These are phyloP conservation scores for Melinaea menophilus DNA, from an alignment of 2,888 invertebrate genomes.

Conservation along the genomic window DNA sequence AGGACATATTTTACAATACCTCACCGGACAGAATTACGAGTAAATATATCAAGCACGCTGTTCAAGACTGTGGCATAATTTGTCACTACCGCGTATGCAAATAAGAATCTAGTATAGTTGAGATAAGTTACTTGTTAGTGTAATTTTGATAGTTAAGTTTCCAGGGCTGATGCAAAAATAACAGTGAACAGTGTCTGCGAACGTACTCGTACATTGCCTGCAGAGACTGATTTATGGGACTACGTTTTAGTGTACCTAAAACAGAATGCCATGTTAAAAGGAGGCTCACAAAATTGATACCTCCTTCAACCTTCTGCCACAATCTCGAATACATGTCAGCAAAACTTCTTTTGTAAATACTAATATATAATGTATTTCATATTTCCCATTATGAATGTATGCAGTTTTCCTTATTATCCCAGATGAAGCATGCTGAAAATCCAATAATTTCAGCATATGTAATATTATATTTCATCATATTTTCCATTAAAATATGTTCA, in stretches of 20 bases:
- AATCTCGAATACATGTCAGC: too few species aligned
- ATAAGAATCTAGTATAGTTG: constrained; percentile 11
- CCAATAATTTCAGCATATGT: too few species aligned
- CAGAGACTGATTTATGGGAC: not conserved
- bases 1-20: constrained; percentile 1
- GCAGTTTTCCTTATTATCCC: too few species aligned
- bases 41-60: constrained; percentile 5
- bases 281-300: too few species aligned
- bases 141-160: constrained; percentile 4
- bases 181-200: not conserved
- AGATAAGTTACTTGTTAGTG: constrained; percentile 6
- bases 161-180: not conserved
- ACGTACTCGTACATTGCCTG: not conserved
- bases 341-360: too few species aligned
- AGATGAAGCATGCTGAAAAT: too few species aligned
- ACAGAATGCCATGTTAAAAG: too few species aligned
- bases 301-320: too few species aligned
- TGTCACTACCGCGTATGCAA: constrained; percentile 14
- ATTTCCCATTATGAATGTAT: too few species aligned
- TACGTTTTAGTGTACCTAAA: too few species aligned
- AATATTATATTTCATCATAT: too few species aligned
- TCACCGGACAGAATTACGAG: not conserved
- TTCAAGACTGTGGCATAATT: constrained; percentile 15
- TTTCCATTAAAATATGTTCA: not conserved
- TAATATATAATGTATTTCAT: too few species aligned